Percentiles rank a stretch among this genome's conserved stretches.
These are phyloP conservation scores for Graphium colonna DNA, from an alignment of 2,888 invertebrate species.

Conservation along the genomic window DNA sequence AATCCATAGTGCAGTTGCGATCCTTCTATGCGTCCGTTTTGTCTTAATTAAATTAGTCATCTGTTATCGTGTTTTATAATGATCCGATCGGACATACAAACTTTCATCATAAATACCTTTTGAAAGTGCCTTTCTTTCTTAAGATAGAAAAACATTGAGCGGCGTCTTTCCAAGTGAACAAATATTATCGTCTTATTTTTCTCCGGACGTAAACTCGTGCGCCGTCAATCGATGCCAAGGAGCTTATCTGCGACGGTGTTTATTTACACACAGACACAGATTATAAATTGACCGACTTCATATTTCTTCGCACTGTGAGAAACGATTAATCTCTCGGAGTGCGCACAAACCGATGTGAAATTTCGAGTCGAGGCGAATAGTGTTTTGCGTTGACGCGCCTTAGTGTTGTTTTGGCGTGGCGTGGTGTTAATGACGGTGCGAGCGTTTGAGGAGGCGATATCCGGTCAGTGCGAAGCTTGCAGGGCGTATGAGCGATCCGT, in stretches of 20 bases:
- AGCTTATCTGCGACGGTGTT: conserved; percentile 52
- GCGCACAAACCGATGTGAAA: neutral
- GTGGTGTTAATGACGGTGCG: conserved; percentile 42
- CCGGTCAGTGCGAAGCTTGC: conserved; percentile 11
- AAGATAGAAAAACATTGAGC: neutral
- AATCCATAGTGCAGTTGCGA: neutral
- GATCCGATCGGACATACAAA: neutral
- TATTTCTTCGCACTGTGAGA: conserved; percentile 4
- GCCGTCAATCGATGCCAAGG: conserved; percentile 48
- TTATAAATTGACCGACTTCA: conserved; percentile 32
- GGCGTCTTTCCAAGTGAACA: neutral
- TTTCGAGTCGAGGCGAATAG: conserved; percentile 1
- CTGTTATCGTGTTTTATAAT: neutral
- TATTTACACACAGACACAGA: conserved; percentile 51
- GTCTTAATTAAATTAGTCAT: conserved; percentile 2
- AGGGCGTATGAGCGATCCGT: conserved; percentile 26
- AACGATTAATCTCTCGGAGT: neutral
- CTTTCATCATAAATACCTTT: neutral
- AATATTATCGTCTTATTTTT: conserved; percentile 37
- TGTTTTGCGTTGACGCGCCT: conserved; percentile 2
- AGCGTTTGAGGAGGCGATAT: conserved; percentile 29
- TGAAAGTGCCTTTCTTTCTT: too few relatives aligned
- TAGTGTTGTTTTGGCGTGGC: conserved; percentile 13
- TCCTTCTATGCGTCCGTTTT: neutral
- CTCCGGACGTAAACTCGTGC: conserved; percentile 36